Evolutionary conservation across 1,140 invertebrate genomes (phyloP).

Genomic region (Diorhabda carinulata): DNA sequence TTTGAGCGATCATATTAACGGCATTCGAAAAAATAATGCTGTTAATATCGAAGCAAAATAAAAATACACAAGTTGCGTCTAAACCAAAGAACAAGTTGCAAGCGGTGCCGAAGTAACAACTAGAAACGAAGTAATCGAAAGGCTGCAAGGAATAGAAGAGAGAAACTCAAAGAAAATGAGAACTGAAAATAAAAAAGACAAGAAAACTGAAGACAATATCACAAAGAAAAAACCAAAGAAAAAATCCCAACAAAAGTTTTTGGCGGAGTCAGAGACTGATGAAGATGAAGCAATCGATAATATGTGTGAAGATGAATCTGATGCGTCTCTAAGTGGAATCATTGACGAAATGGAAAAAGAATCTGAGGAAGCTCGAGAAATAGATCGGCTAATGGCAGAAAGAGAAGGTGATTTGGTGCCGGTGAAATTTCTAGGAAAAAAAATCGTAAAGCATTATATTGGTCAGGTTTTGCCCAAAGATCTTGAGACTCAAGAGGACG

Average conservation of each 20-base stretch:
- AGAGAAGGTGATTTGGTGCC: conserved; percentile 9
- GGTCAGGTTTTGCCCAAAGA: conserved; percentile 11
- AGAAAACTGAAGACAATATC: no score
- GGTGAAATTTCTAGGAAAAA: conserved; percentile 9
- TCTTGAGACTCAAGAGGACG: conserved; percentile 3
- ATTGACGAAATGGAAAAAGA: no score
- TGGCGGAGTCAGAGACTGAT: no score
- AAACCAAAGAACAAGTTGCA: background rate
- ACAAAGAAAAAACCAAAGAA: no score
- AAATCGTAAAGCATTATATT: conserved; percentile 14
- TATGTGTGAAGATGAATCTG: no score
- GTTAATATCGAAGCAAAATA: background rate
- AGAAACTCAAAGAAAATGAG: background rate
- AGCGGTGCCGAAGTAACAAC: background rate
- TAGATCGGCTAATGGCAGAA: background rate
- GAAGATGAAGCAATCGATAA: no score
- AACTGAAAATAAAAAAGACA: background rate
- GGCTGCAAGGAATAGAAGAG: background rate
- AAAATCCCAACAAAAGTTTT: no score
- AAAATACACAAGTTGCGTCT: background rate
- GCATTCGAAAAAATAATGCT: background rate
- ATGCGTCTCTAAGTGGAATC: no score
- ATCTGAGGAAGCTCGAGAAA: no score
- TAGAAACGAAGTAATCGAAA: background rate
- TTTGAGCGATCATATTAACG: conserved; percentile 42